Conservation (phyloP, 2,888 invertebrate genomes). For the Catonia carolina region DNA sequence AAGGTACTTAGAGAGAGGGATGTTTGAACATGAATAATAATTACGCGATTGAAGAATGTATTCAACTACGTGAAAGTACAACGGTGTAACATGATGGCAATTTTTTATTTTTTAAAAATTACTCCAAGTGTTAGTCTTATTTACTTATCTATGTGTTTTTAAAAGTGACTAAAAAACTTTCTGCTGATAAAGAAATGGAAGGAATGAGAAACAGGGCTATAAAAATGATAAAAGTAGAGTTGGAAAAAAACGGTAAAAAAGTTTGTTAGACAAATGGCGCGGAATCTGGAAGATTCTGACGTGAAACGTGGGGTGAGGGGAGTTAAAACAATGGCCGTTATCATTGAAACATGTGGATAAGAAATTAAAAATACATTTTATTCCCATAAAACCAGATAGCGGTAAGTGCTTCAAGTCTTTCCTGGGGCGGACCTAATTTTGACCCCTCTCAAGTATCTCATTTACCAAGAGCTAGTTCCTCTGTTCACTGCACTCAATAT, state of each 20-base stretch:
- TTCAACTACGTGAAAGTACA: too few species aligned
- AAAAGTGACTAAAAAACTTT: constrained; percentile 28
- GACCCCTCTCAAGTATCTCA: constrained; percentile 10
- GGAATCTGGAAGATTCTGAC: constrained; percentile 30
- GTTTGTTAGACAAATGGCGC: constrained; percentile 34
- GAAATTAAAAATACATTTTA: constrained; percentile 33
- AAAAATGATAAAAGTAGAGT: constrained; percentile 32
- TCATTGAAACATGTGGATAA: constrained; percentile 25
- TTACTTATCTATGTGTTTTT: constrained; percentile 30
- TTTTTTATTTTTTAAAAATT: too few species aligned
- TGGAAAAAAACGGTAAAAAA: constrained; percentile 28
- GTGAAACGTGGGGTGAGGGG: background rate
- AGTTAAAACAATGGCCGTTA: constrained; percentile 21
- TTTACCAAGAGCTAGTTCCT: background rate
- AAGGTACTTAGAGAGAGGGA: too few species aligned
- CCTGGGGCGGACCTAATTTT: constrained; percentile 9
- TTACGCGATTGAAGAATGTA: too few species aligned
- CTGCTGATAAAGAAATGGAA: constrained; percentile 30
- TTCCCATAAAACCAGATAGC: constrained; percentile 25
- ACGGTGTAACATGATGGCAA: too few species aligned
- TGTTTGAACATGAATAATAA: too few species aligned
- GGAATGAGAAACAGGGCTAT: constrained; percentile 31
- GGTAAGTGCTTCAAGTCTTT: constrained; percentile 7
- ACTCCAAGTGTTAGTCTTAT: constrained; percentile 21
- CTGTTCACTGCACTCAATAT: too few species aligned